Evolutionary conservation across 2,888 invertebrate species (phyloP), one percentile per base, ranked within the genome.

Genomic region (Antitype chi): DNA sequence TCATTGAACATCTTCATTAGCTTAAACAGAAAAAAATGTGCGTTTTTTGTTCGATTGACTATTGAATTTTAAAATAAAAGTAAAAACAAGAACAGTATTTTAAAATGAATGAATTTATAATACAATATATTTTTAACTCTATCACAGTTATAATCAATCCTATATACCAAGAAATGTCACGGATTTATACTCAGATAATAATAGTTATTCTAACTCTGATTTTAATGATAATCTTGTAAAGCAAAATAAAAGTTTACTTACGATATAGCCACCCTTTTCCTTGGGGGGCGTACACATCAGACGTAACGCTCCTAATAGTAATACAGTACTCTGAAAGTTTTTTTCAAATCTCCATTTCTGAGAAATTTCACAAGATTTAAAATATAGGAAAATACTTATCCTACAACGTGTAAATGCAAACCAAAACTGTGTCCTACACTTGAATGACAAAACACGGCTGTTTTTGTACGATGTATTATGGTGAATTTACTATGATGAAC

Each of bases 1-100:
- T 82, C 64, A 59, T 2, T 17, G 17, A 38, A 78, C 47, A 53
- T 72, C 28, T 73, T 38, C 38, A 83, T 67, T 52, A 38, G 43
- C 11, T 11, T 47, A 13, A 47, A 13, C 11, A 47, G 43, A 47
- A 47, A 47, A 43, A 47, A 47, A 47, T 38, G 13, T 47, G 43
- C 43, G 11, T 11, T 47, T 47, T 47, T 47, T 47, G 13, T 47
- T 47, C 43, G 43, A 47, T 47, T 43, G 11, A 43, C 43, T 43
- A 11, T 9, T 11, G 11, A 43, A 47, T 11, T 47, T 47, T 11
- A 25, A 25, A 25, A 57, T 17, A 15, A 25, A 15, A 57, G 7
- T 15, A 1, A 15, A 57, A 57, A 15, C 0, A 55, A 55, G 5
- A 47, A 13, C 13, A 55, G 23, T 13, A 57, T 57, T 25, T 25